These are phyloP conservation scores for Amphipyra berbera DNA, from an alignment of 2,888 invertebrate genomes.

Conservation along the genomic window DNA sequence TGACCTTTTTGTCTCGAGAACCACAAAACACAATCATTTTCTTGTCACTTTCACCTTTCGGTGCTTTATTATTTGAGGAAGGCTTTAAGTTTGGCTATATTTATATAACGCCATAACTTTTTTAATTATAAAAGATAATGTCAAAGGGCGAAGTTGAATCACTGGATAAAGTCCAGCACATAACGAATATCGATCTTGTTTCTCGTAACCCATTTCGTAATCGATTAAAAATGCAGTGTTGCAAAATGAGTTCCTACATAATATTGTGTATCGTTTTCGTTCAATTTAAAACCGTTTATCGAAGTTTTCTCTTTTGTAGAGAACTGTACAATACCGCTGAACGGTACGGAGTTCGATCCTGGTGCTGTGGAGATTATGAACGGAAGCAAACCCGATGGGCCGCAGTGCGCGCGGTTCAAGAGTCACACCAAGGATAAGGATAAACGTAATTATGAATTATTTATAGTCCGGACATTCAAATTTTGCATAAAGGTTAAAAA, in stretches of 20 bases:
- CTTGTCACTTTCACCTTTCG: conserved; percentile 39
- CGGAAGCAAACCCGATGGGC: conserved; percentile 71
- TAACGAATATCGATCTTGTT: conserved; percentile 22
- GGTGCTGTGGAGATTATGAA: conserved; percentile 81
- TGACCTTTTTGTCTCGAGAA: conserved; percentile 37
- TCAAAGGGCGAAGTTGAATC: conserved; percentile 15
- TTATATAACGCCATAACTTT: conserved; percentile 15
- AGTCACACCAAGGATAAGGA: conserved; percentile 84
- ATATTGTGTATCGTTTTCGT: not conserved
- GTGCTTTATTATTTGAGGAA: conserved; percentile 30
- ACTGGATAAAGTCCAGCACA: not conserved
- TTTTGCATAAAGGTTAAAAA: too few relatives aligned
- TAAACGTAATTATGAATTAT: conserved; percentile 70
- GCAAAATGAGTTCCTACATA: conserved; percentile 1
- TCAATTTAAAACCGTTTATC: not conserved
- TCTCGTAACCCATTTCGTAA: conserved; percentile 15
- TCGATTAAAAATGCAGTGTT: conserved; percentile 12
- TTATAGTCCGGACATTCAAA: too few relatives aligned
- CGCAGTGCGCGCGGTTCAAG: conserved; percentile 80
- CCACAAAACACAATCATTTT: conserved; percentile 39
- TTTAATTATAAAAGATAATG: conserved; percentile 17
- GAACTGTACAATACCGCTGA: conserved; percentile 76
- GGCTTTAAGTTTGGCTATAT: conserved; percentile 15
- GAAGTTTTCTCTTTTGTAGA: conserved; percentile 66
- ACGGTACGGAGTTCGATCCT: conserved; percentile 71